Percentiles rank a stretch among this genome's conserved stretches.
Conservation (phyloP, 2,888 invertebrate genomes). For the Periphyllus acericola region DNA sequence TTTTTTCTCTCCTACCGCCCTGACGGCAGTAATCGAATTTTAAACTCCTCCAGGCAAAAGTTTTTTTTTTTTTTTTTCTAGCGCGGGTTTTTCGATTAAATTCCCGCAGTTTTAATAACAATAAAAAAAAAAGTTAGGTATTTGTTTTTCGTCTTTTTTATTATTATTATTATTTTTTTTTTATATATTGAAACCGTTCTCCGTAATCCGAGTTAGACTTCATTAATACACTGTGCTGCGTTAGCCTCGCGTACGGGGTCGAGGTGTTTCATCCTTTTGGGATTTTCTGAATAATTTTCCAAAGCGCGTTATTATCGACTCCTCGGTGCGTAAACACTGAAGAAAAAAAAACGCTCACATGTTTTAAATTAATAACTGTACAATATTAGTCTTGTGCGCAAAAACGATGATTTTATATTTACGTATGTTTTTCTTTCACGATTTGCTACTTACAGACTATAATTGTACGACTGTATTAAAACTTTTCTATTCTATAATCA, state of each 20-base stretch:
- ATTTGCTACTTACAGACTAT: too few relatives aligned
- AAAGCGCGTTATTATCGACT: conserved; percentile 10
- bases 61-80: conserved; percentile 44
- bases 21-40: conserved; percentile 53
- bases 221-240: conserved; percentile 29
- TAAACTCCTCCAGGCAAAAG: conserved; percentile 53
- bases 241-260: neutral
- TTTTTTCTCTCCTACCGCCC: neutral
- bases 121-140: conserved; percentile 43
- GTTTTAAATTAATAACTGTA: neutral
- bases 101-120: conserved; percentile 55
- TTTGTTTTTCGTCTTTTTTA: conserved; percentile 50
- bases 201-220: conserved; percentile 30
- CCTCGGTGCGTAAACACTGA: neutral
- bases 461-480: too few relatives aligned
- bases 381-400: neutral
- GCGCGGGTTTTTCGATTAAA: conserved; percentile 52
- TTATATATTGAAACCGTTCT: conserved; percentile 12
- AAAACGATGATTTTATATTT: too few relatives aligned
- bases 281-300: conserved; percentile 27
- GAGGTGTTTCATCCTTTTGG: neutral
- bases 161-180: conserved; percentile 35
- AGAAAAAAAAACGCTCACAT: neutral
- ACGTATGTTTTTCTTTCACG: too few relatives aligned
- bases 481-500: too few relatives aligned